These are phyloP conservation scores for Rhegmatorhina hoffmannsi DNA, from an alignment of 2,113 vertebrate species.

Conservation along the genomic window DNA sequence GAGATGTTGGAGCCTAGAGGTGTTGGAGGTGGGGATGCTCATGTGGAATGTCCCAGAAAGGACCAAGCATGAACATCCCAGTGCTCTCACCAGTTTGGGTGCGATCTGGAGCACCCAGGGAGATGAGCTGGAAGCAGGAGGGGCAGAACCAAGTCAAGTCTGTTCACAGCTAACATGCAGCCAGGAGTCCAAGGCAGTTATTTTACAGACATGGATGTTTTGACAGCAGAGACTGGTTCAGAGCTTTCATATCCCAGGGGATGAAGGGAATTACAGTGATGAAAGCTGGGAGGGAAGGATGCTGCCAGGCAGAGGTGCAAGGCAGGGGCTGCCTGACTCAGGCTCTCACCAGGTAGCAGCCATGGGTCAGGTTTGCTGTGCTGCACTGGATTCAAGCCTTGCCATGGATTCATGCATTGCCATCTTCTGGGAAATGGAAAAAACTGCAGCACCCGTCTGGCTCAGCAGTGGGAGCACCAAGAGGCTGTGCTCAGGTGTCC, in stretches of 20 bases:
- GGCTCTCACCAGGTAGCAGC: neutral
- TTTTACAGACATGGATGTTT: neutral
- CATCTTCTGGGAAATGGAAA: conserved; percentile 36
- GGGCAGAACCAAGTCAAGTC: neutral
- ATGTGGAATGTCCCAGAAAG: fast-evolving
- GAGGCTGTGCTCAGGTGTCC: neutral
- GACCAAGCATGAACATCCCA: neutral
- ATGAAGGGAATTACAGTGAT: neutral
- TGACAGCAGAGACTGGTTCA: neutral
- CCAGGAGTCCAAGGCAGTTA: neutral
- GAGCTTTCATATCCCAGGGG: neutral
- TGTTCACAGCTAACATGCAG: neutral
- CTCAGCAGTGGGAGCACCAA: neutral
- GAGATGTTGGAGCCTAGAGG: neutral
- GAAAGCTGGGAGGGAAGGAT: neutral
- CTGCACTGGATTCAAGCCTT: neutral
- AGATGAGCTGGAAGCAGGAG: neutral
- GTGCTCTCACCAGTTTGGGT: fast-evolving
- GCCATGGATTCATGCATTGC: conserved; percentile 41
- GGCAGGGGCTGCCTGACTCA: neutral
- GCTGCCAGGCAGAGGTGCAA: neutral
- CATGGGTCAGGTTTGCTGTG: neutral
- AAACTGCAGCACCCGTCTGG: neutral
- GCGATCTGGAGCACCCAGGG: neutral
- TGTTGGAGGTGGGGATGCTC: neutral